phyloP scores from a whole-genome alignment of 92 coral and sea anemone genomes.

The Porites cylindrica region DNA sequence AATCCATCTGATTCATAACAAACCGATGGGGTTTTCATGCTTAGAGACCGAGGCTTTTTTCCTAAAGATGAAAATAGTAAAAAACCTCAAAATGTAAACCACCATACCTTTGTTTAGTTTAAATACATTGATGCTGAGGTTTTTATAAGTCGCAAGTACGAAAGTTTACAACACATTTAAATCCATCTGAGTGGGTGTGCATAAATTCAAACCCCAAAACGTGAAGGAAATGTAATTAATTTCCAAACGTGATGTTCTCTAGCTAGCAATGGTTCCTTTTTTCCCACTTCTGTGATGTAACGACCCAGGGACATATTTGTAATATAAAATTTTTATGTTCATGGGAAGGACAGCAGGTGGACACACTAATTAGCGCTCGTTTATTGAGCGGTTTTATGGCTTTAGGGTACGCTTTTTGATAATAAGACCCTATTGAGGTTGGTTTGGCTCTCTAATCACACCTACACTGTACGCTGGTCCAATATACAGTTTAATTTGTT shows the following conservation, averaged over 20 bases:
- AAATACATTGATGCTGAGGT: too few species aligned
- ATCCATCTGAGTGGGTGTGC: not conserved
- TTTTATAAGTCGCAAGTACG: conserved; percentile 7
- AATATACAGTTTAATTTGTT: not conserved
- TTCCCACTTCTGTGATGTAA: not conserved
- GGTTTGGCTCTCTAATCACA: not conserved
- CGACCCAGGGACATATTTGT: not conserved
- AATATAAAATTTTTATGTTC: not conserved
- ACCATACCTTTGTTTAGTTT: not conserved
- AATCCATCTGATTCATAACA: too few species aligned
- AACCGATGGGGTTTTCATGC: too few species aligned
- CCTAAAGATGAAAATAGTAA: too few species aligned
- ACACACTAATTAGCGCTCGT: not conserved
- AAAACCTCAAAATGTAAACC: not conserved
- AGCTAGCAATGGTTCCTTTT: too few species aligned
- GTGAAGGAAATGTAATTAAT: too few species aligned
- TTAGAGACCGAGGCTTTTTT: not conserved
- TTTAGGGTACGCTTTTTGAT: not conserved
- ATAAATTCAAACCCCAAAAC: conserved; percentile 1
- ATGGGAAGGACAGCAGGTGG: not conserved
- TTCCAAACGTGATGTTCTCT: too few species aligned
- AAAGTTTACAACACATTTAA: conserved; percentile 2
- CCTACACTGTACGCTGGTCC: not conserved
- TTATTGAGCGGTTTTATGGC: conserved; percentile 5
- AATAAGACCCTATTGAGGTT: not conserved